A percentile compares a stretch with the other conserved stretches of the same genome.
Conservation (phyloP, 2,888 invertebrate genomes). For the Nipponacmea schrenckii region DNA sequence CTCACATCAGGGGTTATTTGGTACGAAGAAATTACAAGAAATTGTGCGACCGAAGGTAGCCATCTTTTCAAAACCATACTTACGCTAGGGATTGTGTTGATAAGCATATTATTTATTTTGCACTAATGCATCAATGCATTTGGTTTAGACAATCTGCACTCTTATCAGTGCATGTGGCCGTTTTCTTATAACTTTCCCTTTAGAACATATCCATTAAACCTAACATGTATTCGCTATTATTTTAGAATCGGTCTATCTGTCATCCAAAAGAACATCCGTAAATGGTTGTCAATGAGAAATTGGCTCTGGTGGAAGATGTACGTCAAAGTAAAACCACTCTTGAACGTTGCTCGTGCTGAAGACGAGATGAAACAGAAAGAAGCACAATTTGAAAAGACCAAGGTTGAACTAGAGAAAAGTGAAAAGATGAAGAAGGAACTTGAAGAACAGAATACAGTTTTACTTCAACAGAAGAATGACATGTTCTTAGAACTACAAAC, state of each 20-base stretch:
- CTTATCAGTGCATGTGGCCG: too few species aligned
- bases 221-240: conserved; percentile 28
- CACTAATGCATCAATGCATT: too few species aligned
- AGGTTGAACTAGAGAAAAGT: conserved; percentile 93
- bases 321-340: conserved; percentile 81
- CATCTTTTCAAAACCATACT: conserved; percentile 70
- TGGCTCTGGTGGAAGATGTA: conserved; percentile 99
- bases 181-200: too few species aligned
- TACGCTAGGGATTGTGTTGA: too few species aligned
- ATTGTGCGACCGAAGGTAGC: conserved; percentile 93
- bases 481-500: conserved; percentile 89
- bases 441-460: conserved; percentile 90
- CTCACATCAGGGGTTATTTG: conserved; percentile 89
- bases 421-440: conserved; percentile 97
- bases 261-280: conserved; percentile 99
- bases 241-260: conserved; percentile 90
- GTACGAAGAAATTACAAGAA: conserved; percentile 86
- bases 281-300: conserved; percentile 97
- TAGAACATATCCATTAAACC: too few species aligned
- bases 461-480: conserved; percentile 93
- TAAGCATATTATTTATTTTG: too few species aligned
- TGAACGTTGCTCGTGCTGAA: conserved; percentile 98
- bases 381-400: conserved; percentile 94
- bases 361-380: conserved; percentile 97
- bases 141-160: too few species aligned